Conservation (phyloP, 1,140 invertebrate genomes). For the Charaxes varanes region DNA sequence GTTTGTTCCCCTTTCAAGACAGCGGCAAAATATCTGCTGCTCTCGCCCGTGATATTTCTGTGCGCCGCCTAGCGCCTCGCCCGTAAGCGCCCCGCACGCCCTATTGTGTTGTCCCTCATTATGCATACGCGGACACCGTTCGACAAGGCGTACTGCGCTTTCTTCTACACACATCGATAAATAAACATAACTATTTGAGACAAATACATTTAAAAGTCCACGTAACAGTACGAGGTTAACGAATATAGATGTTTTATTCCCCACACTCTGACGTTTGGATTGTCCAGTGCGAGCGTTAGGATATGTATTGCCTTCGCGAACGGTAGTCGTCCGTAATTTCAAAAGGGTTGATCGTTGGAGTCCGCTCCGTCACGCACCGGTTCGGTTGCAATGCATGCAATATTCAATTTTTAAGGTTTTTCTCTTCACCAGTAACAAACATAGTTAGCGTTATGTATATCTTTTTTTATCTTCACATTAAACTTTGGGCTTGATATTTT, state of each 20-base stretch:
- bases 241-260: too few species aligned
- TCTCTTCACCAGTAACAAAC: background rate
- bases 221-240: background rate
- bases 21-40: conserved; percentile 79
- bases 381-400: conserved; percentile 53
- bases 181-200: too few species aligned
- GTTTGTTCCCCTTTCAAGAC: conserved; percentile 80
- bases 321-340: conserved; percentile 64
- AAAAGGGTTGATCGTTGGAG: conserved; percentile 74
- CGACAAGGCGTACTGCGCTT: conserved; percentile 29
- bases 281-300: too few species aligned
- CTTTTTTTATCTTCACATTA: conserved; percentile 1
- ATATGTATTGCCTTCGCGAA: conserved; percentile 43
- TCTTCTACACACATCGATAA: background rate
- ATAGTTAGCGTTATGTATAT: conserved; percentile 20
- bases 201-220: background rate
- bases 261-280: too few species aligned
- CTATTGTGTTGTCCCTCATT: conserved; percentile 44
- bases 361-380: conserved; percentile 34
- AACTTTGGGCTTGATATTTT: conserved; percentile 1
- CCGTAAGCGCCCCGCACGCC: conserved; percentile 62
- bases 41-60: conserved; percentile 81
- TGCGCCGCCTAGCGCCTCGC: conserved; percentile 75
- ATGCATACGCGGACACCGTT: conserved; percentile 31
- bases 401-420: conserved; percentile 8